phyloP scores from a whole-genome alignment of 2,888 invertebrate genomes.

The Dicycla oo region DNA sequence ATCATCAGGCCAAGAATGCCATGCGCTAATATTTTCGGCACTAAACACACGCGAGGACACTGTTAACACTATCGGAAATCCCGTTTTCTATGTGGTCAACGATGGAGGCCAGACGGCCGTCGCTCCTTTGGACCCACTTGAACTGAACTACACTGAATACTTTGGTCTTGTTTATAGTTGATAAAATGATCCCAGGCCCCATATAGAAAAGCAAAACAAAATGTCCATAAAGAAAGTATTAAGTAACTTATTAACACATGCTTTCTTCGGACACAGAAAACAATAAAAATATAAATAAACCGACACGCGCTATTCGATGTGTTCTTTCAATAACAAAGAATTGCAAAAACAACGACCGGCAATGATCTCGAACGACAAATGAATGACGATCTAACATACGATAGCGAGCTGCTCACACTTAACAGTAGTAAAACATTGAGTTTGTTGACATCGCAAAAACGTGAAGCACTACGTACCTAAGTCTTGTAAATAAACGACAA shows the following conservation, averaged over 20 bases:
- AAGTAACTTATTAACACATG: neutral
- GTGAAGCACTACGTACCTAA: neutral
- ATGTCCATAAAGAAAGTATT: neutral
- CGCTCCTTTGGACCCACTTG: constrained; percentile 3
- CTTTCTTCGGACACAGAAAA: neutral
- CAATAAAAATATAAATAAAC: neutral
- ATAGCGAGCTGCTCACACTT: constrained; percentile 9
- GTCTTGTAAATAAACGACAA: constrained; percentile 25
- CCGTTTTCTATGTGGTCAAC: neutral
- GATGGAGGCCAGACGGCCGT: constrained; percentile 5
- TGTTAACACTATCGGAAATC: neutral
- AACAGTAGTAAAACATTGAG: constrained; percentile 28
- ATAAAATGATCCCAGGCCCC: neutral
- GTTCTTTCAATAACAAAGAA: neutral
- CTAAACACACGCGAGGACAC: neutral
- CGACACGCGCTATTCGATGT: neutral
- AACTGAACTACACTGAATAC: too few species aligned
- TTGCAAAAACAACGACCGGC: constrained; percentile 12
- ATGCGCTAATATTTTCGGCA: neutral
- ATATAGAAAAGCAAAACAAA: neutral
- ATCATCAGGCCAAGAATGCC: neutral
- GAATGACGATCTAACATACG: constrained; percentile 35
- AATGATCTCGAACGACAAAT: constrained; percentile 30
- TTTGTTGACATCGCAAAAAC: constrained; percentile 46
- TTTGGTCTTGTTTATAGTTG: neutral